Base-by-base conservation (phyloP, 2,888 invertebrate species). In the Saturnia pavonia region DNA sequence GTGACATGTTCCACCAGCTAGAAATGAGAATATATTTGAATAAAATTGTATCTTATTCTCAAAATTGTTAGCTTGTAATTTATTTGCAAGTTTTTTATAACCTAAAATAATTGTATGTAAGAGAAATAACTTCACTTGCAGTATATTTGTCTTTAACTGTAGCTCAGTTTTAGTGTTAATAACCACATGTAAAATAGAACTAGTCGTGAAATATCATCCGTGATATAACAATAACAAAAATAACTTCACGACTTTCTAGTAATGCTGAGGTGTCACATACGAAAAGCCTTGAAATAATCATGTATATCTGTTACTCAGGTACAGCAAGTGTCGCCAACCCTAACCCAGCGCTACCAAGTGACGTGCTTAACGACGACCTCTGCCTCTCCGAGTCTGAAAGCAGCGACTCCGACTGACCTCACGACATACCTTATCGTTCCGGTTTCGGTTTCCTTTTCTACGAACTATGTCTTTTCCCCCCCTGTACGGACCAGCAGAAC, bases 331-430 rank as follows among this genome's bases (percentile, higher is more conserved):
- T 27, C 14, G 25, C 57, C 7, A 40, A 34, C 65, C n/a, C 78
- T 69, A 85, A 85, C 76, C 84, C 90, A 2, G 84, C 94, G 51
- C 89, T 96, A 85, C 95, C 95, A 22, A 94, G 95, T 80, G 96
- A 96, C 90, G 94, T 97, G 74, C 94, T 98, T 80, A 97, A 96
- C 84, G 97, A 97, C 85, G 98, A 98, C 91, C 95, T 98, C 82
- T 97, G 97, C 94, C 95, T 98, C 82, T 98, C 97, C 69, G 97
- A 97, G 93, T 97, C 97, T 57, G 97, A 65, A 25, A 65, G 97
- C 84, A 97, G 97, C 82, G 97, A 97, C 88, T 96, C 95, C 72
- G 96, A 96, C 93, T 96, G 94, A 95, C 91, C 87, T 81, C 79
- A 80, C 81, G 80, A 76, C 71, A 75, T 77, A 73, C 72, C 76